Base-by-base conservation (phyloP, 2,113 vertebrate species). In the Rissa tridactyla region DNA sequence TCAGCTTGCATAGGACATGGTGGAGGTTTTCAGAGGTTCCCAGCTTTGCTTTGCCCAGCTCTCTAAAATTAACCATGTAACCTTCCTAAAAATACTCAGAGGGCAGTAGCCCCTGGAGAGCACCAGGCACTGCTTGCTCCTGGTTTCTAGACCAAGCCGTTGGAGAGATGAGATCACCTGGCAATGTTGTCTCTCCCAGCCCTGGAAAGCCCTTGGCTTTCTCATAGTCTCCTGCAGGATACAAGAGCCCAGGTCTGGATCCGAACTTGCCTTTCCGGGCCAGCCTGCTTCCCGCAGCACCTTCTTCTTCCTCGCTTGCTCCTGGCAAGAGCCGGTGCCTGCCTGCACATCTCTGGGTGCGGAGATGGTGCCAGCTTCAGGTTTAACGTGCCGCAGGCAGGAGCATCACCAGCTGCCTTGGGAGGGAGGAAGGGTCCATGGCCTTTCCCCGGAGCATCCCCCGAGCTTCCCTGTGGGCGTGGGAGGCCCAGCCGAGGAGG, bases 61-160 rank as follows among this genome's bases (percentile, higher is more conserved):
- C 46, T 95, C 96, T 96, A 96, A 96, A 97, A 95, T 97, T 95
- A 97, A 93, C 92, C 76, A 22, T 84, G 42, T 83, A 96, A 95
- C 96, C 94, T 96, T 96, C 95, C 96, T 97, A 97, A 96, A 96
- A 96, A 96, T 97, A 96, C 92, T 95, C 94, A 30, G 88, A 96
- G 90, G 94, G 88, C 94, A 92, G 54, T 40, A 88, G 93, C 49
- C 94, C 82, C 87, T 3, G 6, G 94, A 79, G 94, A 91, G 54
- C 73, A n/a, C 32, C 46, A 86, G 82, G 82, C 0, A 0, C 90
- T 18, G 46, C 76, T 86, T 73, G 76, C 64, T 95, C 62, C 57
- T 1, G 6, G 34, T 95, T 97, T 97, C 94, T 96, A 95, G 96
- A 96, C 82, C 96, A 75, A 86, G 96, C 86, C 95, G 68, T 95